These are phyloP conservation scores for Muscicapa striata DNA, from an alignment of 2,797 vertebrate species.

Conservation along the genomic window DNA sequence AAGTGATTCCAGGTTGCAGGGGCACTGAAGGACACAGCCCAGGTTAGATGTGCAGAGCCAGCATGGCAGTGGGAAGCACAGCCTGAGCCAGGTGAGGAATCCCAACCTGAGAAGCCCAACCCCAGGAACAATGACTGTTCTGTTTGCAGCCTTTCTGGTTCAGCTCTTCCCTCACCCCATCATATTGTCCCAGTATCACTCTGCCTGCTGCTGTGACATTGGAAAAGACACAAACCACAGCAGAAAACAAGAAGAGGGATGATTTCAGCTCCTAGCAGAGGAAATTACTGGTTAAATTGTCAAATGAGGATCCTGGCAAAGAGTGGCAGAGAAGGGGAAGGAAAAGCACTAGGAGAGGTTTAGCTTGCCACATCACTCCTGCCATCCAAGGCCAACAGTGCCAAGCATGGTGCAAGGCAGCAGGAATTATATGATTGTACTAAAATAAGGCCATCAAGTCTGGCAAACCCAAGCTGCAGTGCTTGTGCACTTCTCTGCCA, in stretches of 20 bases:
- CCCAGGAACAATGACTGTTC: not conserved
- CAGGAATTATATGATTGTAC: not conserved
- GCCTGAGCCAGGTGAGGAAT: not conserved
- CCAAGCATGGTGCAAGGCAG: not conserved
- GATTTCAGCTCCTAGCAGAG: not conserved
- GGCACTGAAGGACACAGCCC: not conserved
- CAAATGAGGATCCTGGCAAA: not conserved
- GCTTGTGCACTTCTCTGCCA: not conserved
- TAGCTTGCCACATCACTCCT: not conserved
- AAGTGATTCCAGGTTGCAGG: not conserved
- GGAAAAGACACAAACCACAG: not conserved
- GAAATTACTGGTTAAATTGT: not conserved
- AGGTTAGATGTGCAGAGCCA: not conserved
- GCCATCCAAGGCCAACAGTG: not conserved
- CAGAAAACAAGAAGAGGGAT: not conserved
- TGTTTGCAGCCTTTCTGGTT: not conserved
- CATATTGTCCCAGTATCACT: fast-evolving
- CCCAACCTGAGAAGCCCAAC: not conserved
- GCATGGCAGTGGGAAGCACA: not conserved
- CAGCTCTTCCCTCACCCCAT: not conserved
- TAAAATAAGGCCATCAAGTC: not conserved
- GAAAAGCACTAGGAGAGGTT: not conserved
- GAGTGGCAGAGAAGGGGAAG: not conserved
- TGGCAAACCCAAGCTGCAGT: not conserved
- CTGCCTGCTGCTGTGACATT: not conserved